phyloP scores from a whole-genome alignment of 2,888 invertebrate species.

The Pheosia tremula region DNA sequence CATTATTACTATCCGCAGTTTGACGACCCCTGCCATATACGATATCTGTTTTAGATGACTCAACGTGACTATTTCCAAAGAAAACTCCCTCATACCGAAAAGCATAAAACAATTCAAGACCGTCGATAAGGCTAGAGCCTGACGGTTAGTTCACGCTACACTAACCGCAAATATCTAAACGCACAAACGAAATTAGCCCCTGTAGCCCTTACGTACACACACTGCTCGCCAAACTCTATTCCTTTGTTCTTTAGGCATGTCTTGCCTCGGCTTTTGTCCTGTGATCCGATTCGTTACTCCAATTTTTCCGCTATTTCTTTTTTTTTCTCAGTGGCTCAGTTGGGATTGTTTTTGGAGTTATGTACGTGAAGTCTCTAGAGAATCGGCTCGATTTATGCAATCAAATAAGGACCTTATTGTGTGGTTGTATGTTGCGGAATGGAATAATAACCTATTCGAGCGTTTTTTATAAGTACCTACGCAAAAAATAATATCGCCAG shows the following conservation, averaged over 20 bases:
- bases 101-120: too few species aligned
- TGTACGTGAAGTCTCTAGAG: background rate
- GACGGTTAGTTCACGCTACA: background rate
- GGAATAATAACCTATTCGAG: too few species aligned
- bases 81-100: too few species aligned
- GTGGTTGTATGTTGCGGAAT: background rate
- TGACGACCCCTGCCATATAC: too few species aligned
- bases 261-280: conserved; percentile 10
- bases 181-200: conserved; percentile 9
- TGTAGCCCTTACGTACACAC: conserved; percentile 6
- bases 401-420: background rate
- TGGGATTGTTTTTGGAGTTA: conserved; percentile 8
- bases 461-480: too few species aligned
- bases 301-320: conserved; percentile 15
- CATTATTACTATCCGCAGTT: too few species aligned
- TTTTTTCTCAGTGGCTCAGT: conserved; percentile 9
- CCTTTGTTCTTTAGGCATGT: conserved; percentile 33
- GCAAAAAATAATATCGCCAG: too few species aligned
- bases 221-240: conserved; percentile 20
- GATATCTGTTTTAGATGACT: too few species aligned
- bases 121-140: too few species aligned
- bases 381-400: background rate
- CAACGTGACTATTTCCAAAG: too few species aligned
- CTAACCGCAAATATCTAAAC: conserved; percentile 17
- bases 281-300: conserved; percentile 29